Base-by-base conservation (phyloP, 2,888 invertebrate species). In the Apamea monoglypha region DNA sequence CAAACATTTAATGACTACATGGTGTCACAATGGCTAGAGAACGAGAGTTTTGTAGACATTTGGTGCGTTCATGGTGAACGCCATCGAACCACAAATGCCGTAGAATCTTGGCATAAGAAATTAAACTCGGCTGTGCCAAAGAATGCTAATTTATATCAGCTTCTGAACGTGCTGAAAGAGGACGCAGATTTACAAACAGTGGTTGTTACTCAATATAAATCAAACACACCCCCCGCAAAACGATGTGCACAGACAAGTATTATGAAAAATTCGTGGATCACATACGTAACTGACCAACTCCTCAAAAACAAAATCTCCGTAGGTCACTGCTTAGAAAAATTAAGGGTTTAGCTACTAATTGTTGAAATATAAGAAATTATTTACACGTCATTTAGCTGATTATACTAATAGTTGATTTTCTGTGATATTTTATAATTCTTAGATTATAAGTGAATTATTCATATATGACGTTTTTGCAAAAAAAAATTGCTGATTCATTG, bases 131-230 rank as follows among this genome's bases (percentile, higher is more conserved):
- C 82, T 86, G 14, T 92, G 92, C 32, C 89, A 90, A 53, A 87
- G 81, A 61, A 85, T 91, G 16, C 85, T 91, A 40, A 92, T 92
- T 4, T 93, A 86, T 71, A 76, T 93, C n/a, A 93, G 90, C 59
- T 91, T 91, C 73, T 93, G 89, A 10, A 79, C 18, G 74, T 29
- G 21, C 63, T 81, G 67, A 81, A 78, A 78, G 74, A 78, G 25
- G 78, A 81, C 71, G 81, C 81, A 78, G 63, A 74, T 72, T 81
- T 81, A n/a, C 71, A 78, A 74, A 63, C 67, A 67, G 81, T 80
- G 66, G 63, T 75, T 66, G 71, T 72, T 76, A 68, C 44, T 73
- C 71, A 80, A 80, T 77, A 77, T 32, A 25, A 25, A 18, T 32
- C 76, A 32, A 77, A 77, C 32, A 71, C 71, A 71, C 76, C 71